Conservation (phyloP, 2,797 vertebrate genomes). For the Propithecus deckenii region DNA sequence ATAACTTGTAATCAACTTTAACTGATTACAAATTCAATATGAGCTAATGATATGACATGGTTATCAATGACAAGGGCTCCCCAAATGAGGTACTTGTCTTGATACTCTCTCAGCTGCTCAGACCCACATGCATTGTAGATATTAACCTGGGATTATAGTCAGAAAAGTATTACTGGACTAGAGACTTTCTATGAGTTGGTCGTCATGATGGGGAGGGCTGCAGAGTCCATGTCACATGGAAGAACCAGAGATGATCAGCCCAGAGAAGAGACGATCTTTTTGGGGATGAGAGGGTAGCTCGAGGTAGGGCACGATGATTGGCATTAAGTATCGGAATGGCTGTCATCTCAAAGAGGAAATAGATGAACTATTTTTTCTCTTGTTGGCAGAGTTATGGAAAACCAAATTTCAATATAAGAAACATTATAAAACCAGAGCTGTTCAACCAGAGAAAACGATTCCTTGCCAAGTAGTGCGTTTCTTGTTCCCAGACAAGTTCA, state of each 20-base stretch:
- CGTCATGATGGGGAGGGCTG: background rate
- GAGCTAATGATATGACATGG: background rate
- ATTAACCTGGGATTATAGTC: background rate
- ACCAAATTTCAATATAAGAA: background rate
- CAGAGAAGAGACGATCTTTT: background rate
- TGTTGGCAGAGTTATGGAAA: background rate
- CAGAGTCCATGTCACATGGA: background rate
- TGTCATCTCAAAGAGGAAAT: conserved; percentile 28
- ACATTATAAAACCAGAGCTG: background rate
- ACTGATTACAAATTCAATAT: background rate
- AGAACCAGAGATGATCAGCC: background rate
- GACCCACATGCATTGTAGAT: no score
- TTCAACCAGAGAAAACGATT: background rate
- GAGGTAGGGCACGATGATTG: background rate
- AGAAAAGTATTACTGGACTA: background rate
- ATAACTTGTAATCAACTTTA: background rate
- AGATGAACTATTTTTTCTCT: background rate
- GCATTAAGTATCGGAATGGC: background rate
- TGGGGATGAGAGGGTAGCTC: background rate
- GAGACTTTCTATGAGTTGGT: background rate
- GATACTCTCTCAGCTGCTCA: no score
- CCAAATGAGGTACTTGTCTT: no score
- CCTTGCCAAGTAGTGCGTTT: background rate
- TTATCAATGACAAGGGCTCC: background rate
- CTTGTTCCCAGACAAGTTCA: background rate